A percentile compares a stretch with the other conserved stretches of the same genome.
These are phyloP conservation scores for Oncorhynchus tshawytscha DNA, from an alignment of 2,113 vertebrate species.

Conservation along the genomic window DNA sequence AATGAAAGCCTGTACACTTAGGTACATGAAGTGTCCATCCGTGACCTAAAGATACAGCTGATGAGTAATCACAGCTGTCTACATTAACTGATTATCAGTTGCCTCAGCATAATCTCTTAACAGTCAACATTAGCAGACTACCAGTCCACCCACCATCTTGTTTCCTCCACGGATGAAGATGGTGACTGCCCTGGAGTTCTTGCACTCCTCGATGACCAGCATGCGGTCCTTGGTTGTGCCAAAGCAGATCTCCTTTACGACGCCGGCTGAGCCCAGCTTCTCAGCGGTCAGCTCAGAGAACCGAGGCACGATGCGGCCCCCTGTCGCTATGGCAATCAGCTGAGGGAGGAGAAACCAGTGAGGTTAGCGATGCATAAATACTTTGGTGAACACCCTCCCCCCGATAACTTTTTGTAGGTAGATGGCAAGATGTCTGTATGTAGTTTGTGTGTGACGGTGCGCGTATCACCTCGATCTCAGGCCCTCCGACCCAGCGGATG, in stretches of 20 bases:
- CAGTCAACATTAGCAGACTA: not conserved
- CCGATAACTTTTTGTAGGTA: not conserved
- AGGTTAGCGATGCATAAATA: too few relatives aligned
- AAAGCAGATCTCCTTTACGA: constrained; percentile 92
- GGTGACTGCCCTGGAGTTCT: constrained; percentile 94
- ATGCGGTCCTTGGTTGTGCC: constrained; percentile 97
- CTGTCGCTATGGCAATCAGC: constrained; percentile 91
- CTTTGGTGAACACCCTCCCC: too few relatives aligned
- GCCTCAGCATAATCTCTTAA: not conserved
- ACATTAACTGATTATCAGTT: not conserved
- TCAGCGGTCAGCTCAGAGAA: constrained; percentile 91
- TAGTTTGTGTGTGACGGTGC: too few relatives aligned
- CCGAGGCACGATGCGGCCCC: constrained; percentile 92
- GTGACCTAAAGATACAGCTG: not conserved
- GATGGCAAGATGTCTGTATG: not conserved
- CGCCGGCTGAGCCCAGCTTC: constrained; percentile 88
- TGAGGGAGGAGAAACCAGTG: constrained; percentile 17
- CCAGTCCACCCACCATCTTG: constrained; percentile 85
- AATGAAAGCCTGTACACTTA: too few relatives aligned
- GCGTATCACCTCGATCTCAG: constrained; percentile 91
- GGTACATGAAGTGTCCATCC: not conserved
- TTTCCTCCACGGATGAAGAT: constrained; percentile 98
- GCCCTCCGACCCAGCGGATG: constrained; percentile 97
- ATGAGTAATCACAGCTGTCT: not conserved
- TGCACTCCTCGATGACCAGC: constrained; percentile 95